Percentiles rank a stretch among this genome's conserved stretches.
These are phyloP conservation scores for Eupsilia transversa DNA, from an alignment of 2,888 invertebrate genomes.

Conservation along the genomic window DNA sequence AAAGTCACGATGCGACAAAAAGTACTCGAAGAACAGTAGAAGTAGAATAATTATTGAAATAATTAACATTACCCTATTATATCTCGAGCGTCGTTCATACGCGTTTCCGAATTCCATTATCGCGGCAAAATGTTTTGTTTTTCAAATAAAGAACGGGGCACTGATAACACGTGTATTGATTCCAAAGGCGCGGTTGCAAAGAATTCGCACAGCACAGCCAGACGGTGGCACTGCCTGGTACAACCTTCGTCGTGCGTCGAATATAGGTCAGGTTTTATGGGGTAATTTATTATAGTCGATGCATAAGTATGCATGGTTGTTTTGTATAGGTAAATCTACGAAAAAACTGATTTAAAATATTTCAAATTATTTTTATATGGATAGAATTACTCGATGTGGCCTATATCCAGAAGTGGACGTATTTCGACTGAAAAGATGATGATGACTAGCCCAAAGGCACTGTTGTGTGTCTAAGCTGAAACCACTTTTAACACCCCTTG, in stretches of 20 bases:
- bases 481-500: not conserved
- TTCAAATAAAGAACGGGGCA: conserved; percentile 45
- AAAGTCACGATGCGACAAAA: conserved; percentile 27
- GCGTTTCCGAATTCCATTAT: conserved; percentile 90
- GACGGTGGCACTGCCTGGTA: conserved; percentile 75
- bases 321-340: conserved; percentile 18
- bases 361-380: conserved; percentile 2
- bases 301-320: conserved; percentile 39
- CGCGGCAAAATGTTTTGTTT: conserved; percentile 46
- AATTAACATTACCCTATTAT: conserved; percentile 88
- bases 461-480: not conserved
- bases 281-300: conserved; percentile 53
- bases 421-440: not conserved
- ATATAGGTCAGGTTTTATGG: conserved; percentile 83
- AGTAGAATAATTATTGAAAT: conserved; percentile 2
- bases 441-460: too few species aligned
- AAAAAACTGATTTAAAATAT: not conserved
- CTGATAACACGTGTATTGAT: conserved; percentile 80
- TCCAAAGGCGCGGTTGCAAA: conserved; percentile 66
- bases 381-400: not conserved
- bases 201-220: conserved; percentile 75
- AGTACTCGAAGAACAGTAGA: not conserved
- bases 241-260: conserved; percentile 66
- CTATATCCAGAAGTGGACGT: too few species aligned
- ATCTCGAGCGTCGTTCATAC: conserved; percentile 90